A percentile compares a stretch with the other conserved stretches of the same genome.
Conservation (phyloP, 1,140 invertebrate genomes). For the Drosophila kikkawai region DNA sequence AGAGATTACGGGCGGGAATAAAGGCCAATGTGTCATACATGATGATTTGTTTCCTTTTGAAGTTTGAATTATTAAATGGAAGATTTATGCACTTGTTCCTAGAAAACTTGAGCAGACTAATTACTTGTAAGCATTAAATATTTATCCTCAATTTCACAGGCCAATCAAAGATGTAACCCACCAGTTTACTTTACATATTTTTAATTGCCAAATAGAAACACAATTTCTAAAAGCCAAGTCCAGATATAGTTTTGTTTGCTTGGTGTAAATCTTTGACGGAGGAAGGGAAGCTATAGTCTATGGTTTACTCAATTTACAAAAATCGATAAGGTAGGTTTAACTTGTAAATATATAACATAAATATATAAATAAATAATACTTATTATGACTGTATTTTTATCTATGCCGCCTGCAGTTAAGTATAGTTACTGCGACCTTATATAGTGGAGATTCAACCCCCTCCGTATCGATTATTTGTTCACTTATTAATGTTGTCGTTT, state of each 20-base stretch:
- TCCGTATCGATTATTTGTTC: constrained; percentile 28
- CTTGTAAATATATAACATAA: too few species aligned
- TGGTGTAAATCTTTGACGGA: not conserved
- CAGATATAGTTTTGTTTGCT: too few species aligned
- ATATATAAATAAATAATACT: not conserved
- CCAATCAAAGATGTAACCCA: not conserved
- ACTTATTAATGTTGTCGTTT: not conserved
- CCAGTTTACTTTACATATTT: not conserved
- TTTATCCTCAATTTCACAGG: not conserved
- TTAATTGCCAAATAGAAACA: not conserved
- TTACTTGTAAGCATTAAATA: not conserved
- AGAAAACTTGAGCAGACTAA: not conserved
- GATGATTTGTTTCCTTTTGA: not conserved
- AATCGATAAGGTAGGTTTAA: not conserved
- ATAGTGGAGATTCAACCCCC: not conserved
- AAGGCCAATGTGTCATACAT: not conserved
- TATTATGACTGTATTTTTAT: too few species aligned
- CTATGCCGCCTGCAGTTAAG: too few species aligned
- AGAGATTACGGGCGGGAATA: not conserved
- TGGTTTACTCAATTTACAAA: not conserved
- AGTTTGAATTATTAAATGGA: not conserved
- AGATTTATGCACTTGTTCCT: not conserved
- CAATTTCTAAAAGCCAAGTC: not conserved
- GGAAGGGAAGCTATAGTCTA: not conserved
- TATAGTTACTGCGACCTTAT: not conserved